Percentiles rank a stretch among this genome's conserved stretches.
phyloP scores from a whole-genome alignment of 1,140 invertebrate genomes.

The Wiebesia pumilae region DNA sequence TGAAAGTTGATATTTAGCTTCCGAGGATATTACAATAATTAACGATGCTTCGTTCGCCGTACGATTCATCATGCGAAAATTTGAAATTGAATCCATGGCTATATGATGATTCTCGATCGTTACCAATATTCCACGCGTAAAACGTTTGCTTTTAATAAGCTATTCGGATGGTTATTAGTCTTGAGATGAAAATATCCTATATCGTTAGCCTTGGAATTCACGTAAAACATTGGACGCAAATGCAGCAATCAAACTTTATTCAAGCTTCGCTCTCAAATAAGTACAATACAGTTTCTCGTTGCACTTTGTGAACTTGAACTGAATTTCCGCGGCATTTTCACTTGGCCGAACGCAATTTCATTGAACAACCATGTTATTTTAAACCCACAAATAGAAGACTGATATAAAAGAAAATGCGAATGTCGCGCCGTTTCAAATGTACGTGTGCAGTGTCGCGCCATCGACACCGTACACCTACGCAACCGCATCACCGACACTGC shows the following conservation, averaged over 20 bases:
- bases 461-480: too few relatives aligned
- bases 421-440: too few relatives aligned
- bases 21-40: slow-evolving; percentile 10
- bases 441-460: too few relatives aligned
- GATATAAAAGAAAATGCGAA: too few relatives aligned
- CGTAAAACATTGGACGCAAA: neutral
- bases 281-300: neutral
- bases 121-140: too few relatives aligned
- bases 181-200: neutral
- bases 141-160: too few relatives aligned
- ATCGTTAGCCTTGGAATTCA: neutral
- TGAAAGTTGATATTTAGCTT: neutral
- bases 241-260: neutral
- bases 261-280: neutral
- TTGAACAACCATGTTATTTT: too few relatives aligned
- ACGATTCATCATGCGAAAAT: neutral
- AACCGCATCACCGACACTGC: too few relatives aligned
- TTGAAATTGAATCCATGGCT: neutral
- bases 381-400: too few relatives aligned
- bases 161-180: neutral
- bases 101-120: too few relatives aligned
- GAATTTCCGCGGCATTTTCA: neutral
- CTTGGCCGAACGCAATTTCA: neutral
- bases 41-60: neutral
- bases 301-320: neutral